These are phyloP conservation scores for Protobothrops mucrosquamatus DNA, from an alignment of 2,113 vertebrate genomes.

Conservation along the genomic window DNA sequence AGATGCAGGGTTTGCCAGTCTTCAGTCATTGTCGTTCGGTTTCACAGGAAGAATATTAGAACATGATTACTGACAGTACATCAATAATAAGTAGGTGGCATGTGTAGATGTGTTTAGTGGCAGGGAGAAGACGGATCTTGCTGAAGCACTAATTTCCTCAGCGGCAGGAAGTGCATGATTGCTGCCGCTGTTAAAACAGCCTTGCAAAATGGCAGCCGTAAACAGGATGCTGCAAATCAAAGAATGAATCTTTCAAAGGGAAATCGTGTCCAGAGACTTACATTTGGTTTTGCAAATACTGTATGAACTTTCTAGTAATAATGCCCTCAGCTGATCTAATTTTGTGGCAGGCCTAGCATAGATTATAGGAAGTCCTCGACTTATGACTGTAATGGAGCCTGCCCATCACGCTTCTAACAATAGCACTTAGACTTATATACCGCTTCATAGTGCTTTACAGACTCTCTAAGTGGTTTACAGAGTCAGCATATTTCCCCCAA, in stretches of 20 bases:
- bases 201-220: slow-evolving; percentile 8
- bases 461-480: too few relatives aligned
- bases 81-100: slow-evolving; percentile 14
- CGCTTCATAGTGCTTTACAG: too few relatives aligned
- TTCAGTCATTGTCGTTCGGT: slow-evolving; percentile 50
- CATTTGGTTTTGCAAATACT: neutral
- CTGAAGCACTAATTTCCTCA: slow-evolving; percentile 39
- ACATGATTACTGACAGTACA: slow-evolving; percentile 15
- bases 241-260: neutral
- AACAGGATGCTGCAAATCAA: neutral
- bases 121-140: slow-evolving; percentile 25
- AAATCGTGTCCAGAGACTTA: slow-evolving; percentile 9
- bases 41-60: slow-evolving; percentile 41
- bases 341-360: accelerated
- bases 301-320: neutral
- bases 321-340: accelerated
- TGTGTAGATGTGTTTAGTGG: neutral
- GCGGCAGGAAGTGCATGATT: neutral
- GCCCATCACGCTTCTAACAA: neutral
- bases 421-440: too few relatives aligned
- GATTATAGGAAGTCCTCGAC: neutral
- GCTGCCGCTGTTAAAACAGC: neutral
- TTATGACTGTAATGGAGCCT: neutral
- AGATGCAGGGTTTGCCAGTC: slow-evolving; percentile 11
- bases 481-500: too few relatives aligned